Evolutionary conservation across 2,113 vertebrate genomes (phyloP), one percentile per base, ranked within the genome.

Genomic region (Salminus brasiliensis): DNA sequence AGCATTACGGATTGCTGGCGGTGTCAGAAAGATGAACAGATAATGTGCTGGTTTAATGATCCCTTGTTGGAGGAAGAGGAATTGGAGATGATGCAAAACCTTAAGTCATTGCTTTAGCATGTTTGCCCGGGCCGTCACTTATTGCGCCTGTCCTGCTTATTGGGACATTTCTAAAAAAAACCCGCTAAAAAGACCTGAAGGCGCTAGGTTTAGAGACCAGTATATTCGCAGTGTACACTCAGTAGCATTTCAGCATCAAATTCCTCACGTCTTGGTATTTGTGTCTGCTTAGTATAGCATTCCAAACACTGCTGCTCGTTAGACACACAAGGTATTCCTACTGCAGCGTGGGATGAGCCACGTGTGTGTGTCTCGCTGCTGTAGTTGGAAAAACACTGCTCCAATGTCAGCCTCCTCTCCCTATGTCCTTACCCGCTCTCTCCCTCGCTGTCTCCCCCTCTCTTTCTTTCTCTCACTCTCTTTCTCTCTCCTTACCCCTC

Each of bases 21-120:
- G 43, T 47, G 43, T 27, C 43, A 30, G 72, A 62, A 65, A 36
- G 59, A 76, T 71, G 62, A 41, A 41, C 23, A 57, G 74, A 60
- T 81, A 62, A 75, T 25, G 49, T 63, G 30, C 32, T 34, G 71
- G 41, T 76, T 43, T 62, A 70, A 69, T 81, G 43, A 74, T 67
- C 39, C 60, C 53, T n/a, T 41, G 32, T 18, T 59, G 27, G 29
- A 49, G n/a, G 11, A 10, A 76, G 41, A 68, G n/a, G 21, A 18
- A 70, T 49, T 49, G 36, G 62, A 9, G 41, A 62, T 62, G 55
- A 60, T 49, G 76, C 25, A 36, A 78, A 78, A 55, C 55, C 57
- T 67, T 39, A 77, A 77, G 65, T 68, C 74, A 43, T 8, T 49
- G 49, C 49, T 43, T 57, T 32, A 23, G 63, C 36, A 23, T 39